A percentile compares a stretch with the other conserved stretches of the same genome.
These are phyloP conservation scores for Ochropleura plecta DNA, from an alignment of 2,888 invertebrate species.

Conservation along the genomic window DNA sequence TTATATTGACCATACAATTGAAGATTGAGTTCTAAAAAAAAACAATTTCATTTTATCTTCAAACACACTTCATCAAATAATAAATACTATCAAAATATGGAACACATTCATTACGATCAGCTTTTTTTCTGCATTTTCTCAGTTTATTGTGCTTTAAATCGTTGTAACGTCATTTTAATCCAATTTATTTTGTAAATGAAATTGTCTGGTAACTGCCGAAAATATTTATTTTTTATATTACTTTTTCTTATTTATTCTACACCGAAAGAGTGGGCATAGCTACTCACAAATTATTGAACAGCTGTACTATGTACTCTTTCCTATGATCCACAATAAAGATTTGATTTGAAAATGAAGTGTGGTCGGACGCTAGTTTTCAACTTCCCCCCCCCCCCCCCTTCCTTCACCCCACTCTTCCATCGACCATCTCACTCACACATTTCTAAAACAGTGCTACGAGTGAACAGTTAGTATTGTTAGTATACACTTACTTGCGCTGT, in stretches of 20 bases:
- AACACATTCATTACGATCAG: not conserved
- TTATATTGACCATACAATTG: not conserved
- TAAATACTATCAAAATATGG: not conserved
- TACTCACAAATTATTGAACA: too few species aligned
- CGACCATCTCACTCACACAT: conserved; percentile 6
- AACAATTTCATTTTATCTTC: not conserved
- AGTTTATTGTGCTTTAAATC: not conserved
- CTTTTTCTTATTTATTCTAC: too few species aligned
- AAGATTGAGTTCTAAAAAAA: not conserved
- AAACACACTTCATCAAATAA: not conserved
- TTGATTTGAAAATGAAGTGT: not conserved
- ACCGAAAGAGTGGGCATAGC: too few species aligned
- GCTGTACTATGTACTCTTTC: too few species aligned
- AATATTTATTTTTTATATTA: too few species aligned
- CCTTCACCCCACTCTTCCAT: not conserved
- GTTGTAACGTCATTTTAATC: not conserved
- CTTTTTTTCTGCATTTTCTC: not conserved
- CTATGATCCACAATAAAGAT: too few species aligned
- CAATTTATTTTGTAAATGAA: not conserved
- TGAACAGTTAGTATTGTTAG: conserved; percentile 85
- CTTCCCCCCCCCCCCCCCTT: not conserved
- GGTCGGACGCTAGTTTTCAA: not conserved
- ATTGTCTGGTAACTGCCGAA: not conserved
- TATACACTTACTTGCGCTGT: conserved; percentile 89
- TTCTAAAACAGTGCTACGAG: conserved; percentile 32